Percentiles rank a stretch among this genome's conserved stretches.
These are phyloP conservation scores for Eurois occulta DNA, from an alignment of 2,888 invertebrate genomes.

Conservation along the genomic window DNA sequence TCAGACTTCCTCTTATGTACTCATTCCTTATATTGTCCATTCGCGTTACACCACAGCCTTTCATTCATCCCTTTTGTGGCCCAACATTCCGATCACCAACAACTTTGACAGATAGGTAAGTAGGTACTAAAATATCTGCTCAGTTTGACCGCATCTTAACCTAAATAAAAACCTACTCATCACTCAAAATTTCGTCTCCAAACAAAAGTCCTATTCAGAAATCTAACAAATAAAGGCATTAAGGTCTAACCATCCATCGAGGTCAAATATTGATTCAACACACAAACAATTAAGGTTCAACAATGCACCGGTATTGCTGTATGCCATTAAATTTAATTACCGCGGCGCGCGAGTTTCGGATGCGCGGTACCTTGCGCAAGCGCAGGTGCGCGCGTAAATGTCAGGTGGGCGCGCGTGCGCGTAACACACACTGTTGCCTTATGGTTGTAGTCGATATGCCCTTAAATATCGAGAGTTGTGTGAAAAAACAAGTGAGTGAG, in stretches of 20 bases:
- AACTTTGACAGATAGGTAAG: too few species aligned
- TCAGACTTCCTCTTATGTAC: too few species aligned
- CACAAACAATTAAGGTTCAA: conserved; percentile 63
- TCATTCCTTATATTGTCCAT: too few species aligned
- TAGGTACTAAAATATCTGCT: not conserved
- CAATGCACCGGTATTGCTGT: conserved; percentile 68
- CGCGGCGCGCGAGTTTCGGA: conserved; percentile 70
- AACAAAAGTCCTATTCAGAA: conserved; percentile 12
- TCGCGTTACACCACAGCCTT: too few species aligned
- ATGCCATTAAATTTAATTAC: conserved; percentile 77
- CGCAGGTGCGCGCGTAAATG: conserved; percentile 70
- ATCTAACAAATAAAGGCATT: conserved; percentile 19
- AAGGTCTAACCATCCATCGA: conserved; percentile 30
- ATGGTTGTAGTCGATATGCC: conserved; percentile 58
- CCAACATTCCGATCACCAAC: too few species aligned
- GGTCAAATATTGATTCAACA: conserved; percentile 66
- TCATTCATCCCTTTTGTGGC: too few species aligned
- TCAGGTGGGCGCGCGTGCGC: conserved; percentile 70
- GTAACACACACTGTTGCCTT: conserved; percentile 60
- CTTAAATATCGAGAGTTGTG: conserved; percentile 53
- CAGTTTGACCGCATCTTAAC: not conserved
- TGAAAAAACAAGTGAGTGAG: conserved; percentile 35
- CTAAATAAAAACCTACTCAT: not conserved
- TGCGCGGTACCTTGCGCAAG: conserved; percentile 71
- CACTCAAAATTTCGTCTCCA: conserved; percentile 5